Evolutionary conservation across 2,113 vertebrate genomes (phyloP).

Genomic region (Hippolais icterina): DNA sequence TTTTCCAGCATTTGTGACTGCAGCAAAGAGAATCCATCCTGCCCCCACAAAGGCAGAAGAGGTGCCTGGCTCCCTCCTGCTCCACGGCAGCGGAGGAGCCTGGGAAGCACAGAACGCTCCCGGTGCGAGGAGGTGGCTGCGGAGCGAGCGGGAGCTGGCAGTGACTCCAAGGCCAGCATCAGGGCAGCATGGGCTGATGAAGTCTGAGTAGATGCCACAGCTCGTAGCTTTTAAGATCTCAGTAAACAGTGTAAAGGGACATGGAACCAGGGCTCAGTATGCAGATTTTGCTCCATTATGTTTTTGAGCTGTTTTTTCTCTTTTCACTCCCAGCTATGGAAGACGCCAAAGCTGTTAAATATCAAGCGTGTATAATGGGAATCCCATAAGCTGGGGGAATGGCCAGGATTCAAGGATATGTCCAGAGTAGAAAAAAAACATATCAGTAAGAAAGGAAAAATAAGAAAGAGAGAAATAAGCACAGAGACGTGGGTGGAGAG

Average conservation of each 20-base stretch:
- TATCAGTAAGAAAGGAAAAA: slow-evolving; percentile 4
- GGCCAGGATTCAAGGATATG: slow-evolving; percentile 65
- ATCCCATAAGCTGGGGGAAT: slow-evolving; percentile 50
- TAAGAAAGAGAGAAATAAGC: background rate
- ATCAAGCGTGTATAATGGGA: slow-evolving; percentile 44
- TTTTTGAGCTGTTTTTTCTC: slow-evolving; percentile 5
- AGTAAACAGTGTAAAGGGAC: slow-evolving; percentile 69
- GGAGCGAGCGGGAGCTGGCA: background rate
- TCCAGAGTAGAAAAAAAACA: background rate
- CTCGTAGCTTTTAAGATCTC: slow-evolving; percentile 58
- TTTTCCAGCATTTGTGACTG: background rate
- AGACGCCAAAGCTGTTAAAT: slow-evolving; percentile 36
- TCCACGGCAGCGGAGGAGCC: accelerated
- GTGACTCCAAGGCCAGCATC: slow-evolving; percentile 70
- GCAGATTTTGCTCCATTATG: slow-evolving; percentile 35
- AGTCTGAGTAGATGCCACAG: slow-evolving; percentile 78
- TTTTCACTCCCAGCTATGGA: slow-evolving; percentile 46
- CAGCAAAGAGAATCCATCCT: background rate
- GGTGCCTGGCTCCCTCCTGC: background rate
- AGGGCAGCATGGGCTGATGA: slow-evolving; percentile 71
- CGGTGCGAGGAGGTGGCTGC: background rate
- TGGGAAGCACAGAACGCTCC: background rate
- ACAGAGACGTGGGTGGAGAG: background rate
- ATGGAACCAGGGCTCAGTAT: slow-evolving; percentile 15
- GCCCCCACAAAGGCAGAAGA: background rate